Base-by-base conservation (phyloP, 2,888 invertebrate genomes). In the Drosophila parthenogenetica region DNA sequence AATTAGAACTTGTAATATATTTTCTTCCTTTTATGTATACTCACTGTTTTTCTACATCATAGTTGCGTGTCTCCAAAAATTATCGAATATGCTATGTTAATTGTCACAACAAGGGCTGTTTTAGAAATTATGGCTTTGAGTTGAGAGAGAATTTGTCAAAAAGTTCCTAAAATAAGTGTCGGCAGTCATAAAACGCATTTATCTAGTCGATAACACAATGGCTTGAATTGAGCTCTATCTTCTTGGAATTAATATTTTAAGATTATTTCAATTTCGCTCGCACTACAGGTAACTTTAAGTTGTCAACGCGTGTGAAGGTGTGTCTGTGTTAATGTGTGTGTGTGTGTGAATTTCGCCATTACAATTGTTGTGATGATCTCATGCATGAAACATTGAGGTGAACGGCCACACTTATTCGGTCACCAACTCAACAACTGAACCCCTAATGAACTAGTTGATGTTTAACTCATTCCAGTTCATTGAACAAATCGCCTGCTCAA, bases 311-410 rank as follows among this genome's bases (percentile, higher is more conserved):
- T 35, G 8, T 35, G 2, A 13, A 13, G 11, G 35, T 39, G 45
- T 43, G 40, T 58, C 25, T 59, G 39, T 25, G 42, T 58, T 54
- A 5, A 14, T n/a, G 50, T 19, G 17, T n/a, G 50, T 19, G 42
- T 37, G 19, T 39, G 43, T 57, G 58, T 43, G 49, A 7, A 7
- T 22, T 29, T 32, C 39, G 40, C 5, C 35, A 48, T 17, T 45
- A 45, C 58, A 69, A 69, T 78, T 80, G 71, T 86, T 68, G 53
- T 72, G 69, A 65, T 74, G 69, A 73, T 74, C 64, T 84, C 80
- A 87, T 68, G 75, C 85, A 69, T 80, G 70, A 81, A 77, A 72
- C 73, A 73, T 85, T 79, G 77, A 81, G 80, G 80, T 74, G 81
- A 81, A 66, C 65, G 63, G 51, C 67, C 79, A 69, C 74, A 69